A percentile compares a stretch with the other conserved stretches of the same genome.
These are phyloP conservation scores for Lasioglossum baleicum DNA, from an alignment of 1,140 invertebrate species.

Conservation along the genomic window DNA sequence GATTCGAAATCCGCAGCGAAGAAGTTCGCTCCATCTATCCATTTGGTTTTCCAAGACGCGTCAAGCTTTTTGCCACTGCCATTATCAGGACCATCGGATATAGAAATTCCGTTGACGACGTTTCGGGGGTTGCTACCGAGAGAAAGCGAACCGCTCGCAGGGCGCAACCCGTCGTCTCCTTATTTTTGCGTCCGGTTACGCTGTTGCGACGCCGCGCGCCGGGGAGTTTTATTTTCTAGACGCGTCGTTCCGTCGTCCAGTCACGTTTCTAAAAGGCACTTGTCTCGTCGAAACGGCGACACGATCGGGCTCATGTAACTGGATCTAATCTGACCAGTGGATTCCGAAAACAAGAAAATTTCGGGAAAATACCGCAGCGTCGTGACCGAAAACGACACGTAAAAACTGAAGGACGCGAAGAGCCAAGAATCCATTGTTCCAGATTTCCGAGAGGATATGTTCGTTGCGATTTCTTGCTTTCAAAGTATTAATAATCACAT, in stretches of 20 bases:
- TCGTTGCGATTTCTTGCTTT: too few relatives aligned
- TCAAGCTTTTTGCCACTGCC: not conserved
- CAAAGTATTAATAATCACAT: too few relatives aligned
- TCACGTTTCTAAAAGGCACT: slow-evolving; percentile 55
- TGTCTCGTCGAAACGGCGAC: slow-evolving; percentile 51
- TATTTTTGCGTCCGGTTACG: slow-evolving; percentile 34
- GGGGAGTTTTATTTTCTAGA: slow-evolving; percentile 50
- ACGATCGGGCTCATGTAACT: slow-evolving; percentile 10
- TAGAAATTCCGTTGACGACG: slow-evolving; percentile 14
- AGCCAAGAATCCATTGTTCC: too few relatives aligned
- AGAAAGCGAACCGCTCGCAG: not conserved
- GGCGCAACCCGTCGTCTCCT: slow-evolving; percentile 1
- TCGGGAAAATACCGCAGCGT: slow-evolving; percentile 3
- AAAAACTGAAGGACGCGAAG: not conserved
- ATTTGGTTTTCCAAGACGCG: not conserved
- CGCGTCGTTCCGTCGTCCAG: slow-evolving; percentile 54
- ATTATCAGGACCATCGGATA: slow-evolving; percentile 29
- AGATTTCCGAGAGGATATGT: too few relatives aligned
- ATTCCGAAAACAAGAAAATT: slow-evolving; percentile 47
- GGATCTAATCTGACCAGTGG: slow-evolving; percentile 37
- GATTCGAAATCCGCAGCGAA: not conserved
- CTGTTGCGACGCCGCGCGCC: not conserved
- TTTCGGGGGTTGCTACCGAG: not conserved
- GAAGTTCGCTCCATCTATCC: not conserved
- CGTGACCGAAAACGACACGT: not conserved